Percentiles rank a stretch among this genome's conserved stretches.
phyloP scores from a whole-genome alignment of 2,888 invertebrate species.

The Blastobasis lacticolella region DNA sequence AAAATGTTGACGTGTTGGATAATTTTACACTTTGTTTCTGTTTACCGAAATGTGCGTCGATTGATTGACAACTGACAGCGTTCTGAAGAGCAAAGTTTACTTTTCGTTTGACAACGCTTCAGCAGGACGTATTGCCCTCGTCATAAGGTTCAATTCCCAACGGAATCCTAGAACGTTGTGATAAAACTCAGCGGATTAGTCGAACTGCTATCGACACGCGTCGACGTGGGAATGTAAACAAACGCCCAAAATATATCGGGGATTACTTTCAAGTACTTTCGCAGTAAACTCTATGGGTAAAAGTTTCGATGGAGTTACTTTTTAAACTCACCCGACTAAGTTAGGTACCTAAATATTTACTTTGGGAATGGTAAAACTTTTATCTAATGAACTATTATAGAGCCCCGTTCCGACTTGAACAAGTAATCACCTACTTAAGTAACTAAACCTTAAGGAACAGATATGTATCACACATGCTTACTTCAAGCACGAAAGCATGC shows the following conservation, averaged over 20 bases:
- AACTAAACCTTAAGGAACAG: too few species aligned
- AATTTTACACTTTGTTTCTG: slow-evolving; percentile 23
- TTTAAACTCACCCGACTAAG: too few species aligned
- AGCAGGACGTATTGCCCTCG: too few species aligned
- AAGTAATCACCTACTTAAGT: too few species aligned
- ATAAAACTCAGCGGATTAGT: background rate
- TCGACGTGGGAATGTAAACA: slow-evolving; percentile 68
- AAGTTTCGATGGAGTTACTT: too few species aligned
- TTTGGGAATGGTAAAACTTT: too few species aligned
- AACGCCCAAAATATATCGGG: slow-evolving; percentile 33
- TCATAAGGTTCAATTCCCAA: slow-evolving; percentile 19
- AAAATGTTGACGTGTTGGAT: slow-evolving; percentile 15
- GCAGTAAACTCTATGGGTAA: slow-evolving; percentile 13
- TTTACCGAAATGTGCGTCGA: slow-evolving; percentile 21
- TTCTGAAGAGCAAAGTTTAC: slow-evolving; percentile 18
- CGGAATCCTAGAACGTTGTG: background rate
- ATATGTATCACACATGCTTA: too few species aligned
- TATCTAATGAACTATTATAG: too few species aligned
- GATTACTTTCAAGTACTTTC: slow-evolving; percentile 35
- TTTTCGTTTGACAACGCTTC: background rate
- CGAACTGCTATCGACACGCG: slow-evolving; percentile 41
- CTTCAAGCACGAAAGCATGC: too few species aligned
- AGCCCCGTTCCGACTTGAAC: too few species aligned
- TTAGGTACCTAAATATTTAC: too few species aligned
- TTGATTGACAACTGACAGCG: slow-evolving; percentile 49